These are phyloP conservation scores for Acronicta psi DNA, from an alignment of 2,888 invertebrate genomes.

Conservation along the genomic window DNA sequence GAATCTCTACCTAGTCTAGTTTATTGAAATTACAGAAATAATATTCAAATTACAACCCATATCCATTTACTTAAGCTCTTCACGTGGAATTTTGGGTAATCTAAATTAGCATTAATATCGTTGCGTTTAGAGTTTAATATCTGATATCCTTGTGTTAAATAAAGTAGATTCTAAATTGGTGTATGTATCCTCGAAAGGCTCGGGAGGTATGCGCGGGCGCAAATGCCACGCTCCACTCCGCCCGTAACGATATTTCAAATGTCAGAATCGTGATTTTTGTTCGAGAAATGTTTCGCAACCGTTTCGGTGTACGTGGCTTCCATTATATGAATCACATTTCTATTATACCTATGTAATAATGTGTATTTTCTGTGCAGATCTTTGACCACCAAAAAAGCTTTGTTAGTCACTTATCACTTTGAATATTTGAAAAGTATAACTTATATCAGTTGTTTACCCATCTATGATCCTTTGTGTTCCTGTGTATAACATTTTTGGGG, in stretches of 20 bases:
- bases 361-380: constrained; percentile 3
- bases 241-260: constrained; percentile 82
- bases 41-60: constrained; percentile 40
- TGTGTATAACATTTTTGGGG: background rate
- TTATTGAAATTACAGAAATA: constrained; percentile 47
- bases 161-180: constrained; percentile 44
- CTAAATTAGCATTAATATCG: constrained; percentile 28
- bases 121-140: constrained; percentile 21
- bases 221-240: constrained; percentile 83
- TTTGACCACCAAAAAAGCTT: constrained; percentile 13
- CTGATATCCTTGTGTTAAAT: constrained; percentile 27
- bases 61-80: constrained; percentile 22
- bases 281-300: constrained; percentile 82
- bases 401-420: background rate
- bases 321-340: constrained; percentile 47
- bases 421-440: too few species aligned
- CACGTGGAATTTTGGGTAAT: constrained; percentile 5
- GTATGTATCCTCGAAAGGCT: constrained; percentile 64
- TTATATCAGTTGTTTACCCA: too few species aligned
- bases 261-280: constrained; percentile 88
- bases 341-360: constrained; percentile 10
- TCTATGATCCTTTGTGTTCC: background rate
- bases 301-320: constrained; percentile 44
- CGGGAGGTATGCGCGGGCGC: constrained; percentile 74
- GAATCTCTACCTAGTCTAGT: constrained; percentile 24